Conservation (phyloP, 1,140 invertebrate species). For the Pseudomyrmex concolor region DNA sequence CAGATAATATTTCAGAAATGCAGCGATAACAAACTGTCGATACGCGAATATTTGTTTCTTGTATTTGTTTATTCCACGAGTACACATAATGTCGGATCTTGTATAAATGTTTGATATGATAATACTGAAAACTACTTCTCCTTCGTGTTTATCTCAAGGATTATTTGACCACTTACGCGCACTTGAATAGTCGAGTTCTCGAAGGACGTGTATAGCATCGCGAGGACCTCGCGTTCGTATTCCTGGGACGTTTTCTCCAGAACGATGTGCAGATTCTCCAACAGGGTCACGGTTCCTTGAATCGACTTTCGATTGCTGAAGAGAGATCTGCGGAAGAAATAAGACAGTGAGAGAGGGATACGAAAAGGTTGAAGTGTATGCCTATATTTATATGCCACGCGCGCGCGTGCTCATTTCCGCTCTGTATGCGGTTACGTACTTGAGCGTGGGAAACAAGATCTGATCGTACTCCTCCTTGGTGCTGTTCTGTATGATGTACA, state of each 20-base stretch:
- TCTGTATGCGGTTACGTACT: slow-evolving; percentile 83
- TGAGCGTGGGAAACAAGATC: slow-evolving; percentile 93
- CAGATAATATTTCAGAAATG: no score
- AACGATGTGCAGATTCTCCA: slow-evolving; percentile 96
- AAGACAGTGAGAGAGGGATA: not conserved
- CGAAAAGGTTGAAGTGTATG: not conserved
- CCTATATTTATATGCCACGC: slow-evolving; percentile 31
- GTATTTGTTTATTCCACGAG: not conserved
- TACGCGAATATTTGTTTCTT: no score
- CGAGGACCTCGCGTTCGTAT: slow-evolving; percentile 93
- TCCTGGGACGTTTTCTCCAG: slow-evolving; percentile 94
- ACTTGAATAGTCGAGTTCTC: slow-evolving; percentile 96
- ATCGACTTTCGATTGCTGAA: slow-evolving; percentile 94
- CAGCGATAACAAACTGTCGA: no score
- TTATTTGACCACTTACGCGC: slow-evolving; percentile 87
- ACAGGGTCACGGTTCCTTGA: slow-evolving; percentile 94
- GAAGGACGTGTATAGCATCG: slow-evolving; percentile 94
- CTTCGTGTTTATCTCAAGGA: not conserved
- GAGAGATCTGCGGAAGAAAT: slow-evolving; percentile 86
- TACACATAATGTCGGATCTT: no score
- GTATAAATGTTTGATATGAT: no score
- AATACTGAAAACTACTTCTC: not conserved
- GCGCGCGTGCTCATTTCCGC: slow-evolving; percentile 35
- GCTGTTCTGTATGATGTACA: slow-evolving; percentile 94
- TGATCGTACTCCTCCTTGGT: slow-evolving; percentile 93